Conservation (phyloP, 2,113 vertebrate species). For the Procavia capensis region DNA sequence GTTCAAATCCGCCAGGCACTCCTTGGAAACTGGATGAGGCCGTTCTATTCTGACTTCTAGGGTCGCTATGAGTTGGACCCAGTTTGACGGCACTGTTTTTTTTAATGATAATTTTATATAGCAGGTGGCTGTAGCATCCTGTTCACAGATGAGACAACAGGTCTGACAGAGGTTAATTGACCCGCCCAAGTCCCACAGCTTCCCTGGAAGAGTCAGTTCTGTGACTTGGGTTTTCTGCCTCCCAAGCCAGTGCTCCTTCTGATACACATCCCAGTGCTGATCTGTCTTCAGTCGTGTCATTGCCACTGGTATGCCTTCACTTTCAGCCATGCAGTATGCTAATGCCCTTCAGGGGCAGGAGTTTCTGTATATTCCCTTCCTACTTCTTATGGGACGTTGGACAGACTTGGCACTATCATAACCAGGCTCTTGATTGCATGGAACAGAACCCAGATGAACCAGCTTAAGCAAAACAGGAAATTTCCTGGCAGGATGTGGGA, state of each 20-base stretch:
- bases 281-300: not conserved
- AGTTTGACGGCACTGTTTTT: no score
- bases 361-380: not conserved
- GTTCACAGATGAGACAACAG: not conserved
- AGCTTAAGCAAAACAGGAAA: not conserved
- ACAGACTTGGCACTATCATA: not conserved
- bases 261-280: not conserved
- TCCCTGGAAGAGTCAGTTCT: slow-evolving; percentile 8
- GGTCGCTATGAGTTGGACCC: no score
- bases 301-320: not conserved
- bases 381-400: not conserved
- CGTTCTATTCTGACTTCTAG: no score
- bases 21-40: no score
- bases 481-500: not conserved
- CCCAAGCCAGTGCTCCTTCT: not conserved
- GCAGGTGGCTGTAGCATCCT: not conserved
- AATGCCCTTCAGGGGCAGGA: not conserved
- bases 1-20: no score
- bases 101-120: not conserved
- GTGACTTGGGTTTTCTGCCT: not conserved
- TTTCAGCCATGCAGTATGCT: not conserved
- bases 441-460: not conserved
- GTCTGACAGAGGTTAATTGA: not conserved
- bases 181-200: not conserved
- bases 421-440: not conserved